Percentiles rank a stretch among this genome's conserved stretches.
Evolutionary conservation across 2,113 vertebrate genomes (phyloP).

Genomic region (Cynoglossus semilaevis): DNA sequence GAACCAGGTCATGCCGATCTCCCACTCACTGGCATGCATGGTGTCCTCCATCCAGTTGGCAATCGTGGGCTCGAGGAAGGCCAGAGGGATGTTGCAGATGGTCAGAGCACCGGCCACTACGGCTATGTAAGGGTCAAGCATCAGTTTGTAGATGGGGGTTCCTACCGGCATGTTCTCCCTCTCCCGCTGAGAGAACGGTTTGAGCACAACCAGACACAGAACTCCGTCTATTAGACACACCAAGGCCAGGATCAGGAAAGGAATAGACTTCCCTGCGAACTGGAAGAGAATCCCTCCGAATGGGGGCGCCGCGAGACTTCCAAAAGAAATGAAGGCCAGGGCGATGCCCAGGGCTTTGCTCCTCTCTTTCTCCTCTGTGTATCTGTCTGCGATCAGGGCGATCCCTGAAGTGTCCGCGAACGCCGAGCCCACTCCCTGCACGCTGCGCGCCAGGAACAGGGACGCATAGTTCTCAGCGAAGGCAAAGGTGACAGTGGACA

Average conservation of each 20-base stretch:
- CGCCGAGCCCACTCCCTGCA: conserved; percentile 95
- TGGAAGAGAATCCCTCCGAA: conserved; percentile 91
- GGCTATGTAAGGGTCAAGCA: conserved; percentile 94
- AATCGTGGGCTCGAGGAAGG: conserved; percentile 96
- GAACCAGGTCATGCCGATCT: conserved; percentile 94
- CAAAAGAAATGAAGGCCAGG: conserved; percentile 97
- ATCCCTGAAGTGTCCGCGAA: conserved; percentile 96
- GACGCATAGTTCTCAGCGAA: conserved; percentile 91
- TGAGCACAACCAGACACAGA: conserved; percentile 83
- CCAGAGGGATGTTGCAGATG: conserved; percentile 94
- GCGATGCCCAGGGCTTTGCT: conserved; percentile 92
- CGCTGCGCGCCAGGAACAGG: conserved; percentile 89
- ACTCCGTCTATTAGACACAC: conserved; percentile 86
- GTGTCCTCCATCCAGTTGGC: conserved; percentile 93
- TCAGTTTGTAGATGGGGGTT: conserved; percentile 91
- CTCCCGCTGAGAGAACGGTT: conserved; percentile 81
- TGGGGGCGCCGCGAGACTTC: conserved; percentile 92
- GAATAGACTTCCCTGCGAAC: conserved; percentile 85
- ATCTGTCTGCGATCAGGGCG: conserved; percentile 93
- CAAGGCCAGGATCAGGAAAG: conserved; percentile 88
- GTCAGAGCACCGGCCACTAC: conserved; percentile 93
- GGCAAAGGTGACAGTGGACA: conserved; percentile 89
- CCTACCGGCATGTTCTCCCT: conserved; percentile 92
- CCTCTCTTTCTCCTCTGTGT: conserved; percentile 85
- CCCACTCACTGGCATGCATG: conserved; percentile 89